Base-by-base conservation (phyloP, 2,797 vertebrate species). In the Phrynocephalus vlangalii region DNA sequence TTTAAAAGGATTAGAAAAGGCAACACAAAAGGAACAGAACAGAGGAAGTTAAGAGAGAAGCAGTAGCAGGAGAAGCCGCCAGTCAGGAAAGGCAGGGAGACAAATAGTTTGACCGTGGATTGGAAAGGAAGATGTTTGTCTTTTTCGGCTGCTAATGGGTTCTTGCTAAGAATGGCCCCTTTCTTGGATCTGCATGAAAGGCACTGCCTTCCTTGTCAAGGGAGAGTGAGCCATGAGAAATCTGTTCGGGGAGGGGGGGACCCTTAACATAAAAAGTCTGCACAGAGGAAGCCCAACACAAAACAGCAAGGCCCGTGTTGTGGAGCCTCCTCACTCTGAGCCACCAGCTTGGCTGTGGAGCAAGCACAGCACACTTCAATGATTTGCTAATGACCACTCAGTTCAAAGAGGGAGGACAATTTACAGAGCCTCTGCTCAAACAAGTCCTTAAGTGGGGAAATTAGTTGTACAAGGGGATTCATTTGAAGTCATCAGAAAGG, bases 51-150 rank as follows among this genome's bases (percentile, higher is more conserved):
- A 52, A 44, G 67, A 33, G 88, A 86, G 90, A 90, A 93, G 92
- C 91, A 93, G 91, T 89, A 94, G 91, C 91, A 93, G 93, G 90
- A 66, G 60, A 16, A 24, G 91, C 72, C 84, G 81, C 91, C 77
- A 82, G 16, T 89, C 77, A 44, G 83, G 81, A 78, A 83, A 86
- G 50, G 79, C 90, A 88, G 86, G 90, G 86, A 2, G 9, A 1
- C 0, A 0, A 10, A 71, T 82, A 63, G 76, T 30, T 89, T 66
- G 50, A 13, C 1, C 11, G 82, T 18, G 68, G 83, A 83, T 86
- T 26, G 20, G 8, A 11, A 83, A 67, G 86, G 26, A 83, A 68
- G 60, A 85, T 0, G 38, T 6, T 15, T 33, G 15, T 91, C 75
- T 87, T 90, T 67, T 15, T 60, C 38, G n/a, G 70, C 73, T 67